Evolutionary conservation across 1,140 invertebrate species (phyloP).

Genomic region (Paraescarpia echinospica): DNA sequence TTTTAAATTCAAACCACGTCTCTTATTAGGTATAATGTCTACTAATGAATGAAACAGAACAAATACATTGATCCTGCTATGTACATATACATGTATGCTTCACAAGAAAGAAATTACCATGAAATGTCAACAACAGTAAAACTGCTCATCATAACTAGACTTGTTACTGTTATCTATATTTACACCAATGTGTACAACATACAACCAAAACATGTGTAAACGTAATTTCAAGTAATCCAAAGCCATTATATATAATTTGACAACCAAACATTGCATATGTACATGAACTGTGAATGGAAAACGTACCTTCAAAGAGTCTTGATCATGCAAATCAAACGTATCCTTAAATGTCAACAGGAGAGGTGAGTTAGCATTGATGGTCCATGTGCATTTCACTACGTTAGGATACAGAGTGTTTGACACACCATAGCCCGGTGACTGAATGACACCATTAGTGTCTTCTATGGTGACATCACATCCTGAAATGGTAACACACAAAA

Average conservation of each 20-base stretch:
- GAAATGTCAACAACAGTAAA: not conserved
- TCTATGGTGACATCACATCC: not conserved
- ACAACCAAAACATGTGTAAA: not conserved
- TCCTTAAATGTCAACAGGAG: not conserved
- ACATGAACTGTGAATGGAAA: not conserved
- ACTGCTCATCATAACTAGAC: too few species aligned
- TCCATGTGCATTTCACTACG: not conserved
- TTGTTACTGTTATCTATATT: not conserved
- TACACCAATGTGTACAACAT: not conserved
- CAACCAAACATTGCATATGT: not conserved
- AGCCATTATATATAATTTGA: not conserved
- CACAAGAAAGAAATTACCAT: not conserved
- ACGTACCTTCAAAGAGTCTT: not conserved
- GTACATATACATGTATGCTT: not conserved
- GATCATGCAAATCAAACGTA: not conserved
- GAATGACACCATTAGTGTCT: not conserved
- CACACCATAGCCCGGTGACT: not conserved
- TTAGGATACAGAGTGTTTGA: not conserved
- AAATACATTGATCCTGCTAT: not conserved
- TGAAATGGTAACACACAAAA: not conserved
- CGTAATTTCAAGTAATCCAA: not conserved
- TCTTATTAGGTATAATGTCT: too few species aligned
- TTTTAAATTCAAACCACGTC: too few species aligned
- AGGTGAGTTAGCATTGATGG: not conserved
- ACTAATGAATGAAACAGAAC: not conserved